Percentiles rank a stretch among this genome's conserved stretches.
Conservation (phyloP, 2,113 vertebrate species). For the Glareola pratincola region DNA sequence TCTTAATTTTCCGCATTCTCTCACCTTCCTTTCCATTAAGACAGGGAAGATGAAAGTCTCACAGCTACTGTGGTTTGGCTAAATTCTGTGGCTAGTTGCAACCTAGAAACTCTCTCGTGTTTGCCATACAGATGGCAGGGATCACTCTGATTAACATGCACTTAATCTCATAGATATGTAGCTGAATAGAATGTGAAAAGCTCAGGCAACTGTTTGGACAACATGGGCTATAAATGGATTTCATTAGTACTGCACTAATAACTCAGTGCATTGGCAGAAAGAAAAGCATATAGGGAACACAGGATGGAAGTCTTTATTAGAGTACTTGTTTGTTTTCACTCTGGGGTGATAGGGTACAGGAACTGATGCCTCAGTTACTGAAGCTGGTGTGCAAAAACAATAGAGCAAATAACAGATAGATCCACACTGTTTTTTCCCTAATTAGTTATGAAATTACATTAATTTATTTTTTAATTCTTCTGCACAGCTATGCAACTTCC, state of each 20-base stretch:
- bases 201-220: neutral
- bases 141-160: neutral
- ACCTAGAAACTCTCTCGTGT: neutral
- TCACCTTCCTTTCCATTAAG: neutral
- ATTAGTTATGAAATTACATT: neutral
- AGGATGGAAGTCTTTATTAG: neutral
- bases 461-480: neutral
- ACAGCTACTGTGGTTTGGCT: neutral
- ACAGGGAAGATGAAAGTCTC: neutral
- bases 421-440: neutral
- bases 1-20: neutral
- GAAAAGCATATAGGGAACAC: neutral
- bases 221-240: neutral
- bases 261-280: neutral
- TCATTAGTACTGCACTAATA: slow-evolving; percentile 19
- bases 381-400: neutral
- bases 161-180: neutral
- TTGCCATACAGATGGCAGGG: neutral
- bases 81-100: neutral
- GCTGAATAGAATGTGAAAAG: neutral
- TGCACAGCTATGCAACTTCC: neutral
- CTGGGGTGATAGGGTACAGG: neutral
- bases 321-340: neutral
- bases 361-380: neutral
- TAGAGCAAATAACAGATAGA: neutral